Base-by-base conservation (phyloP, 1,140 invertebrate species). In the Aradophagus sp. region DNA sequence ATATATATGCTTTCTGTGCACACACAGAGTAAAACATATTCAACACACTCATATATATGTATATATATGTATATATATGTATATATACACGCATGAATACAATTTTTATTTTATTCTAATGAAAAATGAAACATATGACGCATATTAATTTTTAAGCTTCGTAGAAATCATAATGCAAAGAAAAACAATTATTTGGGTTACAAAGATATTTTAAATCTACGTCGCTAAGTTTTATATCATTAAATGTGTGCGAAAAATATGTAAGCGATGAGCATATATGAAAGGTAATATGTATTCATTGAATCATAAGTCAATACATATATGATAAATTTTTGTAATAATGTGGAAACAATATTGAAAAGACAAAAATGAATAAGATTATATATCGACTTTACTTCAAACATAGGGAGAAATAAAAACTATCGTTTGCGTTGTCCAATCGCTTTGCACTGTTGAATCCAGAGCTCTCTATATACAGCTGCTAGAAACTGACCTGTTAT, bases 231-330 rank as follows among this genome's bases (percentile, higher is more conserved):
- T 35, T 56, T 62, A 48, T 8, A 14, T 36, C 7, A 7, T 52
- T 71, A 44, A 53, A 45, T 63, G 41, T 39, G 19, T 48, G 50
- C 50, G 47, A 59, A 72, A 65, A 61, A 66, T 61, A 72, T 48
- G 17, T 20, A 34, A 38, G 42, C 67, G 67, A 70, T 72, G 47
- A 48, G 42, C 31, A 44, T 36, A 58, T 44, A 27, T 39, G n/a
- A 17, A 38, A 58, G 12, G 36, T 61, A 47, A 36, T 31, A 12
- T 48, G 41, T 62, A 35, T 27, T 48, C 6, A 29, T 52, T 48
- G 16, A 38, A 50, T 59, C 15, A 5, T 61, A 59, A 59, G 38
- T 14, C 50, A 36, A 50, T 55, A 26, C 26, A 39, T 41, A n/a
- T 39, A 34, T 53, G 26, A 45, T 52, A 2, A 59, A 45, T 52